A percentile compares a stretch with the other conserved stretches of the same genome.
phyloP scores from a whole-genome alignment of 2,888 invertebrate species.

The Graphium colonna region DNA sequence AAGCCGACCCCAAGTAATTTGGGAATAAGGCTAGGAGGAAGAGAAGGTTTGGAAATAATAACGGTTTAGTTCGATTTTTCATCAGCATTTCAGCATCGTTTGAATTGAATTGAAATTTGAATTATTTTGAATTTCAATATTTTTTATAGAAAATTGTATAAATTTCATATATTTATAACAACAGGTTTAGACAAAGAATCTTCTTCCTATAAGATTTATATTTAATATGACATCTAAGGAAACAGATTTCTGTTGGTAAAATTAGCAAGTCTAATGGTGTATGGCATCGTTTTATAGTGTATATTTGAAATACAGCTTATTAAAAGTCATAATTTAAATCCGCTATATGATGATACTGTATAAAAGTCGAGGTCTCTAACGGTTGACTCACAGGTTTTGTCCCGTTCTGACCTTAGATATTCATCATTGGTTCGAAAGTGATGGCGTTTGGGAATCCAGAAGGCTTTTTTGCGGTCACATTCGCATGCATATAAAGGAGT shows the following conservation, averaged over 20 bases:
- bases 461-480: conserved; percentile 13
- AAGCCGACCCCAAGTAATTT: too few relatives aligned
- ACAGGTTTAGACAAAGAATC: too few relatives aligned
- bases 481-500: not conserved
- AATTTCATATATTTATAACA: too few relatives aligned
- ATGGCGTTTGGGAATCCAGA: conserved; percentile 9
- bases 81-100: too few relatives aligned
- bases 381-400: not conserved
- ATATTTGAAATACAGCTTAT: not conserved
- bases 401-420: not conserved
- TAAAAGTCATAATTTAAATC: not conserved
- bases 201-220: too few relatives aligned
- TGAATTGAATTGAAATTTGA: too few relatives aligned
- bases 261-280: not conserved
- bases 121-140: too few relatives aligned
- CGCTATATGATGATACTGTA: not conserved
- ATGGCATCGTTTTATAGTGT: not conserved
- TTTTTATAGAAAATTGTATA: too few relatives aligned
- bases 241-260: not conserved
- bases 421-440: not conserved
- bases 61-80: too few relatives aligned
- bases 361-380: not conserved
- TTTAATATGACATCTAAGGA: not conserved
- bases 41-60: too few relatives aligned
- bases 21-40: too few relatives aligned